Evolutionary conservation across 1,140 invertebrate species (phyloP), one percentile per base, ranked within the genome.

Genomic region (Drosophila leontia): DNA sequence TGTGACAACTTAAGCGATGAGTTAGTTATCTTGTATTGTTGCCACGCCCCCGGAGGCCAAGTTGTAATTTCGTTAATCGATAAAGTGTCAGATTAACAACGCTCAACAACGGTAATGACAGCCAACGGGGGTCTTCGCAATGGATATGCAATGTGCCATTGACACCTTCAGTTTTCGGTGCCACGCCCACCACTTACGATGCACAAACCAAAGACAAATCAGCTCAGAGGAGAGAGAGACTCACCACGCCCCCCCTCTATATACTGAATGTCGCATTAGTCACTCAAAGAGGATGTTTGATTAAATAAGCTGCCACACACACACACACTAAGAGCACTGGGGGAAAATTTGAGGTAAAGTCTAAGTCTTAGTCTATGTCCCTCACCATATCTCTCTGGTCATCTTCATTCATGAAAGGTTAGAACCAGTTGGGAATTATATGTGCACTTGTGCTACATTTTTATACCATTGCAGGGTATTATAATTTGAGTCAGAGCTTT

Each of bases 81-180:
- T 61, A 78, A 50, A 72, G 67, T 76, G 78, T 70, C 71, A 51
- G 41, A 70, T 80, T 76, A 76, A 75, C 78, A 70, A 48, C 67
- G 58, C 58, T 69, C 60, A 58, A 63, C 77, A 80, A 56, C 39
- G 23, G 29, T 37, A 63, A 75, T 64, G 69, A 56, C 74, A 60
- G 63, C 57, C 62, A 45, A 56, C 50, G 51, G 53, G 51, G 34
- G 12, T 48, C 42, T 35, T 32, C 15, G 13, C 23, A 19, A 39
- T 17, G 32, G 39, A n/a, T 56, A 35, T 64, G 11, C 44, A 12
- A 50, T 50, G 19, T 56, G 69, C 53, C 32, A 50, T 59, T 59
- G 67, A 70, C 69, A 72, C 69, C 65, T 50, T n/a, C 19, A 41
- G 65, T 41, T 29, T 69, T 70, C 62, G 48, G 23, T 32, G 34